Evolutionary conservation across 2,113 vertebrate species (phyloP).

Genomic region (Ciconia stormi): DNA sequence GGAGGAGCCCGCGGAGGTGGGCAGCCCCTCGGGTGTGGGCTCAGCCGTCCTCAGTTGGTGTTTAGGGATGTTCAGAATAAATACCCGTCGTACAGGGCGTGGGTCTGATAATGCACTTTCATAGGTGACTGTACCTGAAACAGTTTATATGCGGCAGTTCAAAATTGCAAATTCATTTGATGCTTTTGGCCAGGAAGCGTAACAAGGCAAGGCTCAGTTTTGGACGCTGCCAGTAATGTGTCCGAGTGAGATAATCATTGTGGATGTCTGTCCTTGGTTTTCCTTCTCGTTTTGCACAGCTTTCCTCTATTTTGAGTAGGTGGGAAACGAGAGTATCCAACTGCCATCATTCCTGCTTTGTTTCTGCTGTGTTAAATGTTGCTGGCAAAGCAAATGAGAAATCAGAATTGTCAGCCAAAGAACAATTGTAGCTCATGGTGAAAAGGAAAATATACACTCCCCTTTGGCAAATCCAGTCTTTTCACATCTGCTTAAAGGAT

Average conservation of each 20-base stretch:
- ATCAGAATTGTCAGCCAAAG: background rate
- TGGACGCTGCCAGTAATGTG: rapidly evolving
- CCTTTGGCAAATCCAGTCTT: conserved; percentile 1
- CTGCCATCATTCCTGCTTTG: background rate
- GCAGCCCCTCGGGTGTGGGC: background rate
- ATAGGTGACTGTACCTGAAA: background rate
- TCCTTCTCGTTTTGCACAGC: background rate
- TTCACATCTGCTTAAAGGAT: background rate
- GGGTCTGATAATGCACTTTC: background rate
- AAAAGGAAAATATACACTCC: background rate
- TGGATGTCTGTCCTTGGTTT: background rate
- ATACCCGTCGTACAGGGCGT: rapidly evolving
- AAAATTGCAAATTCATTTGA: background rate
- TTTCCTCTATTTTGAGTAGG: background rate
- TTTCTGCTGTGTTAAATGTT: background rate
- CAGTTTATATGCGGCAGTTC: rapidly evolving
- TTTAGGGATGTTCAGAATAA: background rate
- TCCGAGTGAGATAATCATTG: background rate
- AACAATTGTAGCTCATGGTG: background rate
- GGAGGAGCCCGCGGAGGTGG: background rate
- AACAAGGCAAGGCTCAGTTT: background rate
- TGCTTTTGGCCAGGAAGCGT: background rate
- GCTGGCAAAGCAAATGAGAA: background rate
- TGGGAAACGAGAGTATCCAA: background rate
- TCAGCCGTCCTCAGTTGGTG: background rate